Evolutionary conservation across 1,140 invertebrate species (phyloP), one percentile per base, ranked within the genome.

Genomic region (Aphaenogaster ashmeadi): DNA sequence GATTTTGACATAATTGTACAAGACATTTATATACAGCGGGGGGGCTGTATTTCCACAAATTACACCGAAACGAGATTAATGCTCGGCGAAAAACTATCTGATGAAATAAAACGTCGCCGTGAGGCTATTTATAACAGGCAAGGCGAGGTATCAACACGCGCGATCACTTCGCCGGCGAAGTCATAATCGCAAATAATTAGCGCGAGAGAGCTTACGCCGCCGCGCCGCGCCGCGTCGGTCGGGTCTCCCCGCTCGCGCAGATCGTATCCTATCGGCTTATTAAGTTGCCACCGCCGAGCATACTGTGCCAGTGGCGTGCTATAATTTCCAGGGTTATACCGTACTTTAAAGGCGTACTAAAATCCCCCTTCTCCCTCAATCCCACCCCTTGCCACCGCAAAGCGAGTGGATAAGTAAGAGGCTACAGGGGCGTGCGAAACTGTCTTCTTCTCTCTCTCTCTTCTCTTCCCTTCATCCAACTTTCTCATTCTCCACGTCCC

Each of bases 211-310:
- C 80, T 83, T 80, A 62, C 21, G 38, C 66, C 11, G 13, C 7
- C 69, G 11, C 44, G 36, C n/a, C 47, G n/a, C n/a, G 27, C 27
- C 27, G 27, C 27, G 27, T 27, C 71, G 33, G 9, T 27, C 74
- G 27, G 38, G 56, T 38, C 75, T 47, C 50, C 21, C 54, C 27
- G 47, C 41, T 64, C 81, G 52, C 56, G 64, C 79, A 56, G 83
- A 88, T 89, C 77, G 87, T 90, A 90, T 91, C 88, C 89, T 87
- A 92, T 92, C 91, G 86, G 87, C 83, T 91, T 90, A 92, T 93
- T 92, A 92, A 92, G 90, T 91, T 86, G 85, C 86, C 75, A 81
- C 66, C 87, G 71, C 36, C 79, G 71, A 79, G 84, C 66, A 66
- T 58, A 86, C 69, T 83, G 72, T 58, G 33, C 58, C 21, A 27